Conservation (phyloP, 2,888 invertebrate genomes). For the Dilophus febrilis region DNA sequence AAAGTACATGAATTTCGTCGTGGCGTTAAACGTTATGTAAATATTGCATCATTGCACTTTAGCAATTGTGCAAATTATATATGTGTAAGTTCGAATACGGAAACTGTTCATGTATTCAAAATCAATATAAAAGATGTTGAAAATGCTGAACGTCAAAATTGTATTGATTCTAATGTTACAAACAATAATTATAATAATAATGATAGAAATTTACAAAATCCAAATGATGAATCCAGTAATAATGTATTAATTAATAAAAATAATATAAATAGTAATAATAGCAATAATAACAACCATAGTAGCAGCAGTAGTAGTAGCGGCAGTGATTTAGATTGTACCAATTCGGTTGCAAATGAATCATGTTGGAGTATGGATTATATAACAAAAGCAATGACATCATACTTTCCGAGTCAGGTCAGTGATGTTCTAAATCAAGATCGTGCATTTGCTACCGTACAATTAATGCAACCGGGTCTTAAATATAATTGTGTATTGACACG, state of each 20-base stretch:
- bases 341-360: neutral
- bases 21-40: constrained; percentile 27
- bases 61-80: constrained; percentile 23
- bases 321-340: neutral
- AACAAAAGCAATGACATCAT: constrained; percentile 26
- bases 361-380: constrained; percentile 22
- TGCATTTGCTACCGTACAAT: constrained; percentile 26
- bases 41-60: constrained; percentile 27
- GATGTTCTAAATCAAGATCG: constrained; percentile 29
- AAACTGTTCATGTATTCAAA: constrained; percentile 29
- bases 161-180: constrained; percentile 4
- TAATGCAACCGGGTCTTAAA: constrained; percentile 25
- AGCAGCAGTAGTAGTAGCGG: neutral
- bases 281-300: neutral
- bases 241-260: neutral
- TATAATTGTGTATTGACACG: constrained; percentile 26
- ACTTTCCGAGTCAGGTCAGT: constrained; percentile 26
- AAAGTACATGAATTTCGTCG: constrained; percentile 28
- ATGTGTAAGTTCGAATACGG: constrained; percentile 29
- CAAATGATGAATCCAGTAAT: no score
- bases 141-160: constrained; percentile 17
- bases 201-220: neutral
- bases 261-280: neutral
- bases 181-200: neutral
- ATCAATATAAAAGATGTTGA: constrained; percentile 24